Base-by-base conservation (phyloP, 1,140 invertebrate genomes). In the Globodera rostochiensis region DNA sequence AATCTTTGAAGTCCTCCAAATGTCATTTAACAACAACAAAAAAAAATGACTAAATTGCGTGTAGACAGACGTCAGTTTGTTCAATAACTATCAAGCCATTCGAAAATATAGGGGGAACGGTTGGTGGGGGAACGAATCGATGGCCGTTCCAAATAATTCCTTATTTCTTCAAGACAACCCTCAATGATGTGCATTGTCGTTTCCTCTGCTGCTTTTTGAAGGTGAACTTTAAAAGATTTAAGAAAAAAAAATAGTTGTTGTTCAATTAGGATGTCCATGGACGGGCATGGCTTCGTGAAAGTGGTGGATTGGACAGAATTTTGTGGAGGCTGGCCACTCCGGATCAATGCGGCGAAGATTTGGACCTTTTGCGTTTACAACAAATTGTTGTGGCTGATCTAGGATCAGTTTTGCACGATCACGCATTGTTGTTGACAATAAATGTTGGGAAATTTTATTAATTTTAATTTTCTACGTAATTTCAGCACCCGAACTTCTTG, bases 171-270 rank as follows among this genome's bases (percentile, higher is more conserved):
- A 53, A 53, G 50, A 53, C 50, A 53, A 53, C 50, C 11, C 50
- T 53, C 4, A 9, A 2, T 21, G 66, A 21, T 81, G 36, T 19
- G 6, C 47, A 11, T 50, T 83, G 84, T 2, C 47, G n/a, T 36
- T 83, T 83, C 67, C 66, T 83, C 11, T 79, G 84, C 45, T 84
- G 60, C 36, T 85, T 85, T 67, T 66, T 73, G n/a, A 67, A 60
- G 49, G 80, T 81, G 11, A 21, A 11, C 45, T 75, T 75, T 13
- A 6, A 75, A 21, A 21, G 4, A 8, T 47, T 13, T 49, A 19
- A 57, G 8, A 50, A 21, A 7, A 84, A 78, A 45, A 21, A 69
- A 9, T 15, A 47, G 19, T 67, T 71, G 47, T 36, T 21, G 47
- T 36, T 21, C 1, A 15, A 50, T 82, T 83, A 82, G 84, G 82